Conservation (phyloP, 2,888 invertebrate species). For the Margaritifera margaritifera region DNA sequence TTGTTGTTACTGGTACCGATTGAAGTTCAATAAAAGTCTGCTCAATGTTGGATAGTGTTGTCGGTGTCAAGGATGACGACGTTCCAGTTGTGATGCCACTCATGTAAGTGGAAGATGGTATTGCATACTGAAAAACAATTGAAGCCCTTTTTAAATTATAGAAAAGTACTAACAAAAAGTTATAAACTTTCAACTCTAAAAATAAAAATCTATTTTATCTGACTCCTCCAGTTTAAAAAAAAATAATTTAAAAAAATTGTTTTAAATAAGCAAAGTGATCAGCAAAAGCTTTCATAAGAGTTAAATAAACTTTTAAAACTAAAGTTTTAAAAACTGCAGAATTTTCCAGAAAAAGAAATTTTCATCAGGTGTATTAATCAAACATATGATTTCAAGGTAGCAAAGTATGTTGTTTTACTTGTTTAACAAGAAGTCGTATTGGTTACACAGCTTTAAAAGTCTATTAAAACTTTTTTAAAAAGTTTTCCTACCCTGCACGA, state of each 20-base stretch:
- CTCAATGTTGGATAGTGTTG: constrained; percentile 91
- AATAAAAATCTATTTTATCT: constrained; percentile 8
- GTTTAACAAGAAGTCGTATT: no score
- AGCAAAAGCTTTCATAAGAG: no score
- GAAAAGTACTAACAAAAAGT: constrained; percentile 4
- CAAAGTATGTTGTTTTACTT: no score
- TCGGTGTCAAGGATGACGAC: constrained; percentile 94
- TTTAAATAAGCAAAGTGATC: background rate
- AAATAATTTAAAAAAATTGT: background rate
- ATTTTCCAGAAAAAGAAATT: no score
- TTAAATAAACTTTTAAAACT: no score
- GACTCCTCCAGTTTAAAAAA: background rate
- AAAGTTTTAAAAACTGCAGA: no score
- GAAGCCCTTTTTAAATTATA: background rate
- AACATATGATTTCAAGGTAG: no score
- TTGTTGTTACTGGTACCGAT: constrained; percentile 75
- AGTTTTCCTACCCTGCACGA: no score
- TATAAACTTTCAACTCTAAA: background rate
- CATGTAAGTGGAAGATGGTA: constrained; percentile 51
- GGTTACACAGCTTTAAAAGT: no score
- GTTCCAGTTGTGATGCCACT: constrained; percentile 87
- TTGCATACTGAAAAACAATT: constrained; percentile 53
- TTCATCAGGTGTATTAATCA: no score
- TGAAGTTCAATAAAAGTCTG: constrained; percentile 92
- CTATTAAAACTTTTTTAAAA: no score